Base-by-base conservation (phyloP, 2,888 invertebrate genomes). In the Drosophila aldrichi region DNA sequence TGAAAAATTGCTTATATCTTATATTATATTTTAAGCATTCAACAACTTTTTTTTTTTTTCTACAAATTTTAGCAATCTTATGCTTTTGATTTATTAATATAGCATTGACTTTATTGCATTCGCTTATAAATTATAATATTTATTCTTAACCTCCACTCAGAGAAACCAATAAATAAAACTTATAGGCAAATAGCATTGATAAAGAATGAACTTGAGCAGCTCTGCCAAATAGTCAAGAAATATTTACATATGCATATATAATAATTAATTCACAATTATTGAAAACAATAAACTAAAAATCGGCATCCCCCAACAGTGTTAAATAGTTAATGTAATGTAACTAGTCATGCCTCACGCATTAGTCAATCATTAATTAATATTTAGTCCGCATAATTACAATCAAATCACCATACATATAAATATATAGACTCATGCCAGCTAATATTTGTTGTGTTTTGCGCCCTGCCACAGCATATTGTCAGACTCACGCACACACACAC, bases 101-200 rank as follows among this genome's bases (percentile, higher is more conserved):
- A 46, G 9, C 25, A 69, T 68, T 68, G 69, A 65, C 18, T 29
- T 65, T 9, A 43, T 68, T 38, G 36, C 36, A 68, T 20, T 22
- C 22, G 16, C 16, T 29, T 29, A 43, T 20, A 51, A 51, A 22
- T 18, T n/a, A 64, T 36, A 29, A 25, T 14, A 32, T 18, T 6
- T 32, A 18, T n/a, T 18, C 25, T 25, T 4, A 3, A 16, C 16
- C 8, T 46, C 3, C 16, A 5, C 8, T 8, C 14, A 44, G 16
- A 22, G 16, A 32, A 43, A 36, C 14, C 36, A 52, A 43, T 9
- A 68, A 44, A 44, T 2, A 48, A 12, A 64, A 18, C 12, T 12
- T 3, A 18, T 32, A 16, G 22, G 20, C 14, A 22, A 25, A 32
- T 32, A 29, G 9, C 68, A 49, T 41, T 41, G 64, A 64, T 66